phyloP scores from a whole-genome alignment of 2,797 vertebrate species.

The Gymnothorax reevesii region DNA sequence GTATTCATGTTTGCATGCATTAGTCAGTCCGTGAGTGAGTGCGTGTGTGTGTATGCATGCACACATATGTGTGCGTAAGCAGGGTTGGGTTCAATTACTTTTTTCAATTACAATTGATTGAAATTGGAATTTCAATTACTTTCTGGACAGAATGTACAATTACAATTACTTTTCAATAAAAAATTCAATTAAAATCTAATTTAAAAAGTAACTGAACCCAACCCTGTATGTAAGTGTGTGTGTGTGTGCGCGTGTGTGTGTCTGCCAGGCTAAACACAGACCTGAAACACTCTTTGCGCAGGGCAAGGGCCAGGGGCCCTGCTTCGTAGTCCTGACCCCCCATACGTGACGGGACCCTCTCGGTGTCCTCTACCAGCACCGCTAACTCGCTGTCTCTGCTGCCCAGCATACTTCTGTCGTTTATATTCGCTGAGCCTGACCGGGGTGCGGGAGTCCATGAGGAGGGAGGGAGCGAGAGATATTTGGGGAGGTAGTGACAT shows the following conservation, averaged over 20 bases:
- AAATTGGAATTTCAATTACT: too few species aligned
- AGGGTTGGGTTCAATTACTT: too few species aligned
- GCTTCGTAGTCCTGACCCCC: constrained; percentile 81
- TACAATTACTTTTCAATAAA: too few species aligned
- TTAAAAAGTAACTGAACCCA: too few species aligned
- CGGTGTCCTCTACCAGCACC: constrained; percentile 83
- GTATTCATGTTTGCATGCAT: too few species aligned
- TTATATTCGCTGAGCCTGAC: constrained; percentile 90
- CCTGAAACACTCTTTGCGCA: constrained; percentile 90
- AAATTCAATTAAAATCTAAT: too few species aligned
- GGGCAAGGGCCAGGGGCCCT: constrained; percentile 77
- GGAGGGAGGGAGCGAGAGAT: background rate
- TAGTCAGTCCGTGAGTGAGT: background rate
- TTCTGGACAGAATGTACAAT: too few species aligned
- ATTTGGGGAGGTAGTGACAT: background rate
- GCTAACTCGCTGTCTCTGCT: constrained; percentile 87
- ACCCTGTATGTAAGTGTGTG: background rate
- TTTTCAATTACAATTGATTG: too few species aligned
- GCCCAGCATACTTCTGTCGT: constrained; percentile 90
- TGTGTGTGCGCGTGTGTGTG: background rate
- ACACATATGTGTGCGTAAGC: too few species aligned
- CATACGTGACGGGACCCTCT: constrained; percentile 81
- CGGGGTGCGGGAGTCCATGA: background rate
- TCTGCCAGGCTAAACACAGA: constrained; percentile 47
- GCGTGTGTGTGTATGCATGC: background rate